Evolutionary conservation across 2,113 vertebrate species (phyloP).

Genomic region (Tragelaphus scriptus): DNA sequence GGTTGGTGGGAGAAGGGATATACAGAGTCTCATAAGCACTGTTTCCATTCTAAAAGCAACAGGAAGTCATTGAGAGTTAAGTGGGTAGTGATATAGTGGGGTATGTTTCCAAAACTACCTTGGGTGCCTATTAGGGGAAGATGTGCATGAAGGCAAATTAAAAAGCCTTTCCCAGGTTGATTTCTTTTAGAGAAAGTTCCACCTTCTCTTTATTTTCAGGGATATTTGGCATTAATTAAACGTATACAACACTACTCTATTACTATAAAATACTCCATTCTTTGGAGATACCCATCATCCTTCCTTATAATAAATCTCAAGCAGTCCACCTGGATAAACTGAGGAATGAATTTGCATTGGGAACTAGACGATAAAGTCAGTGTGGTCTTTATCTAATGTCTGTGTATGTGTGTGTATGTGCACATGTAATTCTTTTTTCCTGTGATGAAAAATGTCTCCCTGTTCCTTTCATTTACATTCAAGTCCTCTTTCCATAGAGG

Average conservation of each 20-base stretch:
- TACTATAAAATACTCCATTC: not conserved
- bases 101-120: not conserved
- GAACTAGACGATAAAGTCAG: not conserved
- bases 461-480: not conserved
- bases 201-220: not conserved
- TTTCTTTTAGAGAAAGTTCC: not conserved
- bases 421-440: not conserved
- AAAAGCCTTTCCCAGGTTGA: not conserved
- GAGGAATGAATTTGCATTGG: not conserved
- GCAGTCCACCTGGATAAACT: not conserved
- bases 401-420: not conserved
- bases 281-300: not conserved
- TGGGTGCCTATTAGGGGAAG: not conserved
- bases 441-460: not conserved
- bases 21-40: not conserved
- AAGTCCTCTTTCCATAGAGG: not conserved
- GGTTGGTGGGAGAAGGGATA: not conserved
- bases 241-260: not conserved
- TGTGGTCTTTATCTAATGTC: not conserved
- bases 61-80: not conserved
- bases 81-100: accelerated
- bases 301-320: not conserved
- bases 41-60: not conserved
- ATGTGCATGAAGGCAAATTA: not conserved
- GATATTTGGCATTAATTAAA: not conserved